Conservation (phyloP, 2,113 vertebrate species). For the Prionailurus viverrinus region DNA sequence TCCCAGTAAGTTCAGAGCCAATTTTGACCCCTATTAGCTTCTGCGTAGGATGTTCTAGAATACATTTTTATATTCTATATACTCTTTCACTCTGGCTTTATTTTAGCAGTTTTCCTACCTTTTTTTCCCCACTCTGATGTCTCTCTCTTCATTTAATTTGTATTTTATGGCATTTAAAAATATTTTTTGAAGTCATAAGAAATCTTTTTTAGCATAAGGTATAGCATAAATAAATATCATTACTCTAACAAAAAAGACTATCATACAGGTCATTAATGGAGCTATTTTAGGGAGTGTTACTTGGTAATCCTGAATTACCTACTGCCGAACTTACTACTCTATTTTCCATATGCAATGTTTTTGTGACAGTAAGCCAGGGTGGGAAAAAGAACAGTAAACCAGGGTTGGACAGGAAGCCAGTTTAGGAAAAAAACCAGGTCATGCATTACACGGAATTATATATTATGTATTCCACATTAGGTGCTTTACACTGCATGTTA, state of each 20-base stretch:
- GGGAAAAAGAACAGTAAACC: background rate
- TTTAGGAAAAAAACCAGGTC: background rate
- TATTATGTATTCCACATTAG: background rate
- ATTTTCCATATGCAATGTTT: background rate
- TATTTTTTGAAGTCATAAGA: background rate
- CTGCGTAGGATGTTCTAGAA: background rate
- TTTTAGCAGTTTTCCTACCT: background rate
- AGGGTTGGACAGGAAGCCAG: background rate
- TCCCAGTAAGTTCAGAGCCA: background rate
- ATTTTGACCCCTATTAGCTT: background rate
- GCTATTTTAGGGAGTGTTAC: background rate
- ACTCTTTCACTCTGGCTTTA: background rate
- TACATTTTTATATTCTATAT: background rate
- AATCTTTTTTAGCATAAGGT: background rate
- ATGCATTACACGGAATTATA: background rate
- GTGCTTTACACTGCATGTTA: background rate
- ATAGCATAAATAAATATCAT: background rate
- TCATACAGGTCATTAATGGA: background rate
- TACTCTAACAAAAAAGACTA: background rate
- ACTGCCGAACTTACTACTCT: background rate
- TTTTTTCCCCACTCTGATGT: background rate
- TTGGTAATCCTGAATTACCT: background rate
- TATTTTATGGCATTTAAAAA: constrained; percentile 16
- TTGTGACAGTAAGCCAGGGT: background rate
- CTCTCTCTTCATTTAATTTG: constrained; percentile 40